Evolutionary conservation across 2,888 invertebrate genomes (phyloP), one percentile per base, ranked within the genome.

Genomic region (Drosophila quinaria): DNA sequence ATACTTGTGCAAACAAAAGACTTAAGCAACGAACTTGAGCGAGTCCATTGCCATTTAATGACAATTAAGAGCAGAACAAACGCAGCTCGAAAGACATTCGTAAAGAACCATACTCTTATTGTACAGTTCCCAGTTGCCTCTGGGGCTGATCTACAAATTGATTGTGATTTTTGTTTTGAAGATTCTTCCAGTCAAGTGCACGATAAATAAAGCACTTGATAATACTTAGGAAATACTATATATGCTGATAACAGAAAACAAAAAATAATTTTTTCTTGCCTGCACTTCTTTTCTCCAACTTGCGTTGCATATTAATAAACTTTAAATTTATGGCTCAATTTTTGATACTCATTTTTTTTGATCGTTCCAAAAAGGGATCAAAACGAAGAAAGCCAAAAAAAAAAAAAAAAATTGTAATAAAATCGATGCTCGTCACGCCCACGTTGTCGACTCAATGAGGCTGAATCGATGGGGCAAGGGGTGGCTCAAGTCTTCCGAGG

Each of bases 291-390:
- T 5, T 54, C 13, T 19, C n/a, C 37, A 17, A 31, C 39, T 55
- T 49, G 44, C 42, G 67, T 50, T 66, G 68, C 68, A 70, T 58
- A 70, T 69, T 86, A 80, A 80, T 77, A 80, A 87, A 70, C 68
- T 77, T 81, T 17, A 81, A 85, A 87, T 90, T 90, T 90, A 90
- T 90, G 86, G 86, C 90, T 90, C 88, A 90, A 90, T 91, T 83
- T 74, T 69, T 73, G 63, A 49, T 41, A 29, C 37, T 37, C 13
- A 46, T 17, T 37, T 54, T 19, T 54, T 15, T 42, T 25, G 25
- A 5, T 29, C 19, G 19, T 13, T 37, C 29, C 9, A 37, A 22
- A 37, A 17, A 31, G 42, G 42, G 39, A 39, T 8, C 35, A 54
- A 67, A 76, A 58, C 54, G 47, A 58, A 47, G 17, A 46, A 55